Conservation (phyloP, 92 coral and sea anemone genomes). For the Parazoanthus darwini region DNA sequence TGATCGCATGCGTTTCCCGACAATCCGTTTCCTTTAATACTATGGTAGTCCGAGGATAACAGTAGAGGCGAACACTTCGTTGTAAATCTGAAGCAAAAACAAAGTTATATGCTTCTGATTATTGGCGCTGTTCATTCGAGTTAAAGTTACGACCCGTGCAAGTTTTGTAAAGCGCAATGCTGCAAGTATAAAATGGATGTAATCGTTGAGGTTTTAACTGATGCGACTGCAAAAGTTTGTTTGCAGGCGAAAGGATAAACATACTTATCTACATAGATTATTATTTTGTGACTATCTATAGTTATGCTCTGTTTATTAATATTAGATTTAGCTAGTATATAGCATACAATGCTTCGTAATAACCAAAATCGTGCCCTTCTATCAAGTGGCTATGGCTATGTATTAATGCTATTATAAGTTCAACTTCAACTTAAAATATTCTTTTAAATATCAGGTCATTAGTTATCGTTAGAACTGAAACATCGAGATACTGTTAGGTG, state of each 20-base stretch:
- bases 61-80: background rate
- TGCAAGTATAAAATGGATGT: no score
- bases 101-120: constrained; percentile 1
- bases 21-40: background rate
- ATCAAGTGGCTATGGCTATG: no score
- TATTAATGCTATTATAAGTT: no score
- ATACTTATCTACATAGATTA: background rate
- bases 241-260: background rate
- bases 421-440: no score
- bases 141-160: background rate
- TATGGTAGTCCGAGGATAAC: background rate
- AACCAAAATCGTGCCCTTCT: no score
- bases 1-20: background rate
- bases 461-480: background rate
- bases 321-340: background rate
- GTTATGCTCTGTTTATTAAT: background rate
- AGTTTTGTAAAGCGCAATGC: no score
- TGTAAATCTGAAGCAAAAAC: constrained; percentile 10
- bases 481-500: no score
- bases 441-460: background rate
- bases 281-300: background rate
- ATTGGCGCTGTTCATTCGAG: background rate
- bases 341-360: background rate
- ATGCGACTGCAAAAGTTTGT: background rate
- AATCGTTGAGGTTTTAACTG: background rate